Conservation (phyloP, 2,113 vertebrate species). For the Dissostichus mawsoni region DNA sequence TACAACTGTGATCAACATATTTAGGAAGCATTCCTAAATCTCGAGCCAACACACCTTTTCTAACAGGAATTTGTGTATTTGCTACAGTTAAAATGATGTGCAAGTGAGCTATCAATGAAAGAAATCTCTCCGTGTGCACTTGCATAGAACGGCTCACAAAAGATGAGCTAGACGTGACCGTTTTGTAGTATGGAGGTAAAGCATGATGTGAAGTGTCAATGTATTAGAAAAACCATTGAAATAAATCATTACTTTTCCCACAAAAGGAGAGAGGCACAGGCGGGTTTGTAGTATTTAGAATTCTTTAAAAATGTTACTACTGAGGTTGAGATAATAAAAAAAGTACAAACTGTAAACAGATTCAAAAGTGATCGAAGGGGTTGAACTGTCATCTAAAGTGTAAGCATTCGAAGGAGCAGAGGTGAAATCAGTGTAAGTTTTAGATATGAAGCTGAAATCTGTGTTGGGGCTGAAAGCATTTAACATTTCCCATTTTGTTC, state of each 20-base stretch:
- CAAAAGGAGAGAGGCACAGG: constrained; percentile 13
- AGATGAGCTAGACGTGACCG: background rate
- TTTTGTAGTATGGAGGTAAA: background rate
- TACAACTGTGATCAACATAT: constrained; percentile 16
- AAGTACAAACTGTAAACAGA: constrained; percentile 21
- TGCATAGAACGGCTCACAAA: constrained; percentile 47
- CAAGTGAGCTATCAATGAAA: background rate
- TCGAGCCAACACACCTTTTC: background rate
- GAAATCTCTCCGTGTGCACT: background rate
- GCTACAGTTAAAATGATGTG: background rate
- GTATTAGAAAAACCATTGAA: background rate
- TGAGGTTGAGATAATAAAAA: background rate
- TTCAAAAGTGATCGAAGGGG: constrained; percentile 13
- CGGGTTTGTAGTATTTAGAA: background rate
- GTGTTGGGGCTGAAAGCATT: too few species aligned
- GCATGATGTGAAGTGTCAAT: background rate
- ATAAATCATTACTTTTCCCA: background rate
- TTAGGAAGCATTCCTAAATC: background rate
- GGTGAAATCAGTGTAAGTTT: background rate
- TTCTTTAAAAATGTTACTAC: background rate
- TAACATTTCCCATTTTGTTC: background rate
- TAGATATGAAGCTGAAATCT: background rate
- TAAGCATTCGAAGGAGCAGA: background rate
- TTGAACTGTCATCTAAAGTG: background rate
- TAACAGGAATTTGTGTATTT: constrained; percentile 2